Percentiles rank a stretch among this genome's conserved stretches.
phyloP scores from a whole-genome alignment of 2,797 vertebrate genomes.

The Urosaurus nigricauda region DNA sequence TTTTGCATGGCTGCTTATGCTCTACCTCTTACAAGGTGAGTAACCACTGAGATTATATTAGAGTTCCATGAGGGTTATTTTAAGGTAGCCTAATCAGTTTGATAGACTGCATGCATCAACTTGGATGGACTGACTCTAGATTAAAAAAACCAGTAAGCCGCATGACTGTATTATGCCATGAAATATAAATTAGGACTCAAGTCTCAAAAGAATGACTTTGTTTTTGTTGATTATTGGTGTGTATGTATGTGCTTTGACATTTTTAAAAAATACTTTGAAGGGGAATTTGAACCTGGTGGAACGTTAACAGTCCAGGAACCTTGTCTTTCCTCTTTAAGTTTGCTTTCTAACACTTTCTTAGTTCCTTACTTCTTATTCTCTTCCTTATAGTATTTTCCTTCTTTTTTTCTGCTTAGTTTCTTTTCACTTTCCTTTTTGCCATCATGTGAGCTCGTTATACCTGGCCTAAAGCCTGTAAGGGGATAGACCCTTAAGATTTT shows the following conservation, averaged over 20 bases:
- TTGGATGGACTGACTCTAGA: not conserved
- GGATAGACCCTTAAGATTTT: too few species aligned
- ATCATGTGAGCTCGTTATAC: not conserved
- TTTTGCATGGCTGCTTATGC: slow-evolving; percentile 89
- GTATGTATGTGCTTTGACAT: not conserved
- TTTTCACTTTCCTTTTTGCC: not conserved
- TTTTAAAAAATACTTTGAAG: not conserved
- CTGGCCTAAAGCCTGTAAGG: too few species aligned
- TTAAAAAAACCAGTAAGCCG: not conserved
- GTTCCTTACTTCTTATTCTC: not conserved
- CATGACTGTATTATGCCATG: not conserved
- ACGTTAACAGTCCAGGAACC: not conserved
- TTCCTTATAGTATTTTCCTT: not conserved
- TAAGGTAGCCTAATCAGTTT: not conserved
- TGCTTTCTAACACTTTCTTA: not conserved
- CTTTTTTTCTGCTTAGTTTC: not conserved
- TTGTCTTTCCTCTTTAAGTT: not conserved
- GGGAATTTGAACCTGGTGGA: not conserved
- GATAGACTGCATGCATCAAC: not conserved
- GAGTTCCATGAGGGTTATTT: rapidly evolving
- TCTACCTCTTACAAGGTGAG: slow-evolving; percentile 95
- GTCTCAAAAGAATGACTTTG: not conserved
- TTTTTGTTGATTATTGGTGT: not conserved
- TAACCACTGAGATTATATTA: not conserved
- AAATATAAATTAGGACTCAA: not conserved